Base-by-base conservation (phyloP, 2,113 vertebrate species). In the Arothron firmamentum region DNA sequence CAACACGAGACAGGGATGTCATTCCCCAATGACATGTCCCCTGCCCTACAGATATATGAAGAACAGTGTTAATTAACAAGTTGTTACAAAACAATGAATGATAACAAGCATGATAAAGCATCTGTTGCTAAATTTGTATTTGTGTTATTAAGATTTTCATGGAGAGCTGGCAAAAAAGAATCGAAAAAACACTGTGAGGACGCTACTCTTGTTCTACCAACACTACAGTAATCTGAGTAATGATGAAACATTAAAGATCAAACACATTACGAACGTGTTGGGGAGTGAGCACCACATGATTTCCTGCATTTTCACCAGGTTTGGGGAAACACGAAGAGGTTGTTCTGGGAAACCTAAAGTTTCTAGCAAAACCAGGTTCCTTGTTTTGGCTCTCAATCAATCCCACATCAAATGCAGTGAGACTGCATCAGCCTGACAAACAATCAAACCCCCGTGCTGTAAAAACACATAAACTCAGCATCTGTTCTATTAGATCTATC, bases 351-450 rank as follows among this genome's bases (percentile, higher is more conserved):
- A 85, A 87, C 72, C 66, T 17, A 82, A 81, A 76, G 67, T 67
- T 68, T 66, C 69, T 49, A 62, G 69, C 67, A 73, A 85, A 75
- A 25, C 76, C 77, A 75, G 70, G 65, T 72, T 68, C 74, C 58
- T 72, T 56, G 72, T 70, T 49, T 73, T 83, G 84, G 82, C 82
- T 79, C 75, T 74, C 56, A 56, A 81, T 70, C 79, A 81, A 75
- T 70, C 67, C 87, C 82, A 85, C 87, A 89, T 89, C 87, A 89
- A 89, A 88, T 79, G 77, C n/a, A 78, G 57, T 48, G 56, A 59
- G 74, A 34, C 49, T 54, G 71, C 59, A 76, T 74, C 59, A 68
- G 61, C 46, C 66, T 59, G 45, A 72, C 66, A 78, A 77, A 81
- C 71, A 80, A 53, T 31, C 25, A 53, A 34, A 53, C 71, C 53